These are phyloP conservation scores for Bombus superbus DNA, from an alignment of 1,140 invertebrate genomes.

Conservation along the genomic window DNA sequence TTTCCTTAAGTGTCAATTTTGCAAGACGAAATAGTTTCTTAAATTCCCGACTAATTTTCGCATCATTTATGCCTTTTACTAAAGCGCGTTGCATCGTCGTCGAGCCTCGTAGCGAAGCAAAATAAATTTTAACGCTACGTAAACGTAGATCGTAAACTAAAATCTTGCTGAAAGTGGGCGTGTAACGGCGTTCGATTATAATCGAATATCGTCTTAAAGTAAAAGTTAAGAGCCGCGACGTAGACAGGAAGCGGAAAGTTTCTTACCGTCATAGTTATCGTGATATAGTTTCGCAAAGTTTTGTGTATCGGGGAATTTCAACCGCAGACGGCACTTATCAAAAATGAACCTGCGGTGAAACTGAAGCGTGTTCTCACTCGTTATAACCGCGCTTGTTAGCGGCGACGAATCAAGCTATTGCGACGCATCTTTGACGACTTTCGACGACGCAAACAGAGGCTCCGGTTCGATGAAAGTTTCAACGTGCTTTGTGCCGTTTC, in stretches of 20 bases:
- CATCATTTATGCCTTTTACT: neutral
- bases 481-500: neutral
- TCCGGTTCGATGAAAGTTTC: neutral
- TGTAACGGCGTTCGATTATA: neutral
- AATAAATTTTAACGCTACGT: neutral
- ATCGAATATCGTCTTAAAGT: neutral
- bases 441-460: neutral
- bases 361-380: neutral
- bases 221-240: neutral
- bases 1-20: neutral
- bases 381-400: slow-evolving; percentile 9
- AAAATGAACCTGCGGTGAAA: slow-evolving; percentile 15
- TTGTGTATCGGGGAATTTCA: slow-evolving; percentile 6
- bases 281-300: neutral
- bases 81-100: neutral
- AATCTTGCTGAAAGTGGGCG: neutral
- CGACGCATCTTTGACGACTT: neutral
- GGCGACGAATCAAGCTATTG: neutral
- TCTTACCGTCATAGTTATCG: neutral
- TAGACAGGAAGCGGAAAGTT: neutral
- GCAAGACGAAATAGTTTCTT: neutral
- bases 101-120: no score
- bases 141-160: neutral
- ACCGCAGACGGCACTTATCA: neutral
- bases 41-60: neutral